Evolutionary conservation across 2,888 invertebrate species (phyloP), one percentile per base, ranked within the genome.

Genomic region (Hyposoter dolosus): DNA sequence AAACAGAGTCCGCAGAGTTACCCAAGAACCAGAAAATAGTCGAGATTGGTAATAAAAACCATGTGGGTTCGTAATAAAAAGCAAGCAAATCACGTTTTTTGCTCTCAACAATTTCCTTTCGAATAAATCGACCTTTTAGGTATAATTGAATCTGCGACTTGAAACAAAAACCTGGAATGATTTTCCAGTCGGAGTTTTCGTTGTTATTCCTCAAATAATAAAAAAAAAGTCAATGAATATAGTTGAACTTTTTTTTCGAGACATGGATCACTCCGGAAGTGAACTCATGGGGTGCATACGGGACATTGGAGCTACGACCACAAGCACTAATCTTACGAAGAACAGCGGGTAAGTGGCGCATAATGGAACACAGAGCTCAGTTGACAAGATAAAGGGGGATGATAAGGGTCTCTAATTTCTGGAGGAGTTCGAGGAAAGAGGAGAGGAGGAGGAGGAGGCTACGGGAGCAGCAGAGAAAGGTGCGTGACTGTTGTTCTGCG

Each of bases 351-450:
- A 85, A 88, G 87, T 88, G 87, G 87, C 76, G 76, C 90, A 91
- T 93, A 93, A 93, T 92, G 90, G 90, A 91, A 90, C 90, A 89
- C 60, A 45, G 69, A 91, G 90, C 90, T 90, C 89, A 90, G 91
- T 92, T 93, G 93, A 93, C 93, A 93, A 93, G 93, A 93, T 93
- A 92, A 91, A 93, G 92, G 91, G 90, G 87, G 90, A 89, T 91
- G 93, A 93, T 93, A 93, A 93, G 92, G 88, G 88, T 84, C 83
- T 89, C 88, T 88, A 87, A 83, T 50, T 80, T 86, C 80, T 47
- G 23, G 60, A 50, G 53, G 47, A 77, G 56, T 19, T 45, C 17
- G 60, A 47, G 15, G 60, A 75, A 43, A 56, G 19, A 74, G 15
- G 56, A 53, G 10, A 23, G 19, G 43, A 28, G 28, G 40, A n/a